Percentiles rank a stretch among this genome's conserved stretches.
These are phyloP conservation scores for Folsomia candida DNA, from an alignment of 2,888 invertebrate species.

Conservation along the genomic window DNA sequence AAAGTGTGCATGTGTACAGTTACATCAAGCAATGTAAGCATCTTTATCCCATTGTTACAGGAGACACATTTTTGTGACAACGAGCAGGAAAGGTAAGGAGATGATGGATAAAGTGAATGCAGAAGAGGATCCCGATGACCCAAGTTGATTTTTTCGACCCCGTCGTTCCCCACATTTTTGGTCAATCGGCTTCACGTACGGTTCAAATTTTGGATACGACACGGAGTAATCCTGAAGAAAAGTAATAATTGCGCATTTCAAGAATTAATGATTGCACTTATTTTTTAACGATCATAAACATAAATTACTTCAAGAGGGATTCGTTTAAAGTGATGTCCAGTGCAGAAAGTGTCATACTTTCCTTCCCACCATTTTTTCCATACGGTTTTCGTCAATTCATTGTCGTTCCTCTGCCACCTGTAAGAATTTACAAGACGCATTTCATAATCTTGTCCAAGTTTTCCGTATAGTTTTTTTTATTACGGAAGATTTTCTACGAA, in stretches of 20 bases:
- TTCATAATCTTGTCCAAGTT: too few relatives aligned
- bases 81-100: too few relatives aligned
- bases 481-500: conserved; percentile 21
- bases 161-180: not conserved
- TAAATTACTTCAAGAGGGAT: conserved; percentile 25
- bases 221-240: conserved; percentile 25
- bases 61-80: too few relatives aligned
- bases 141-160: too few relatives aligned
- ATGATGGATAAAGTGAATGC: too few relatives aligned
- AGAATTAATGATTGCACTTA: not conserved
- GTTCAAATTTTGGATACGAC: conserved; percentile 20
- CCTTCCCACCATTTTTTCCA: conserved; percentile 37
- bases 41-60: too few relatives aligned
- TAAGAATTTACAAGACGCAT: too few relatives aligned
- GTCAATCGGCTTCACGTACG: conserved; percentile 8
- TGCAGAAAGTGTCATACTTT: conserved; percentile 26
- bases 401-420: conserved; percentile 21
- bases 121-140: too few relatives aligned
- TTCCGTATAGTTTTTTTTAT: too few relatives aligned
- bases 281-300: not conserved
- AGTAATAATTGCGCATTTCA: not conserved
- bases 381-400: conserved; percentile 20
- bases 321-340: conserved; percentile 21
- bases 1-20: too few relatives aligned
- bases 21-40: too few relatives aligned